Evolutionary conservation across 2,797 vertebrate genomes (phyloP), one percentile per base, ranked within the genome.

Genomic region (Rhabdomys pumilio): DNA sequence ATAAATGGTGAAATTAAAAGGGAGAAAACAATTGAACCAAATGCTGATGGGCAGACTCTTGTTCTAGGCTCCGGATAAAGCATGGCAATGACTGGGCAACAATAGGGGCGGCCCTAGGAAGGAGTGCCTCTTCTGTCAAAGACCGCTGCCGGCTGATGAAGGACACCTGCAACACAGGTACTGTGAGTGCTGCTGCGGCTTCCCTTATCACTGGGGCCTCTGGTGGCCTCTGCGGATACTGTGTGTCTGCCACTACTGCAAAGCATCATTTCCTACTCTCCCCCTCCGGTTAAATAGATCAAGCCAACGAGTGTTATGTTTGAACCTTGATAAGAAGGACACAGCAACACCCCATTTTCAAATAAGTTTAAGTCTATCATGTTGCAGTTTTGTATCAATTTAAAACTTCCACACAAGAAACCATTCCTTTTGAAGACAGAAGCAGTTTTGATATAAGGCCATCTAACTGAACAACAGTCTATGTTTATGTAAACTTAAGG

Each of bases 81-180:
- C 99, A 99, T 0, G 99, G 99, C 44, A 99, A 99, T 7, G 99
- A 99, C 96, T 99, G 99, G 99, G 99, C 99, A 59, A 99, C 99
- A 0, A 99, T 99, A 96, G 99, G 99, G 95, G 99, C 99, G 4
- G 99, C 99, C 34, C 99, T 99, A 86, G 99, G 99, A 53, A 99
- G 99, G 96, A 99, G 99, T 75, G 99, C 99, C 17, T 99, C 99
- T 0, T 99, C 99, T 3, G 99, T 99, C 29, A 99, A 99, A 98
- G 99, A 99, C 97, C 99, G 99, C n/a, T 99, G 99, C 96, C 98
- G 99, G 4, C 98, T 99, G 92, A 99, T 99, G 99, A 99, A 99
- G 98, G 99, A 99, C 97, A 99, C 99, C 6, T 99, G 99, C 98
- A 99, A 99, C 98, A 99, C 99, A 96, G 99, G 99, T 99, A 97